Evolutionary conservation across 2,888 invertebrate species (phyloP).

Genomic region (Pachycephus smyrnensis): DNA sequence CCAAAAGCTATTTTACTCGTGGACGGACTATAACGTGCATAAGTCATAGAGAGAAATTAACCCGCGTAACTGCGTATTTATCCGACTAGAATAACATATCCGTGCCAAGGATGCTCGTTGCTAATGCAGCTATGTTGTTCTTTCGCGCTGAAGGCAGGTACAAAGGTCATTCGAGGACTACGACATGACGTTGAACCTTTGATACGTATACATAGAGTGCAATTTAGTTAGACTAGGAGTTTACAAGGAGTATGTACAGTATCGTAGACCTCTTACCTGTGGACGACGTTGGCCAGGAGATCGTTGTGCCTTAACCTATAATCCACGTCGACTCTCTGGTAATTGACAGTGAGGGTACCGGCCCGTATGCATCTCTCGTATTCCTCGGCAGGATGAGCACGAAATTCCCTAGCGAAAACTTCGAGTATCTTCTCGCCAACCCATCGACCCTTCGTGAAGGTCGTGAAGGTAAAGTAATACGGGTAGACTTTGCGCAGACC

Average conservation of each 20-base stretch:
- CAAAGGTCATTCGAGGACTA: not conserved
- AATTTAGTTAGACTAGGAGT: not conserved
- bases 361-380: constrained; percentile 92
- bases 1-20: not conserved
- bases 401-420: constrained; percentile 92
- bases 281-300: constrained; percentile 91
- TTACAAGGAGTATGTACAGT: not conserved
- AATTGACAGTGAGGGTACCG: constrained; percentile 93
- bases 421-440: constrained; percentile 93
- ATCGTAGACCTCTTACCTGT: constrained; percentile 77
- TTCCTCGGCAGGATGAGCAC: constrained; percentile 93
- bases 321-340: constrained; percentile 90
- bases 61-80: not conserved
- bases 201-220: not conserved
- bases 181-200: not conserved
- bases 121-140: not conserved
- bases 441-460: constrained; percentile 97
- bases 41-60: not conserved
- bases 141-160: not conserved
- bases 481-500: constrained; percentile 96
- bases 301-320: constrained; percentile 94
- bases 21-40: not conserved
- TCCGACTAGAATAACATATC: not conserved
- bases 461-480: constrained; percentile 96
- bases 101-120: not conserved